Evolutionary conservation across 2,888 invertebrate genomes (phyloP).

Genomic region (Oxyteleia sp.): DNA sequence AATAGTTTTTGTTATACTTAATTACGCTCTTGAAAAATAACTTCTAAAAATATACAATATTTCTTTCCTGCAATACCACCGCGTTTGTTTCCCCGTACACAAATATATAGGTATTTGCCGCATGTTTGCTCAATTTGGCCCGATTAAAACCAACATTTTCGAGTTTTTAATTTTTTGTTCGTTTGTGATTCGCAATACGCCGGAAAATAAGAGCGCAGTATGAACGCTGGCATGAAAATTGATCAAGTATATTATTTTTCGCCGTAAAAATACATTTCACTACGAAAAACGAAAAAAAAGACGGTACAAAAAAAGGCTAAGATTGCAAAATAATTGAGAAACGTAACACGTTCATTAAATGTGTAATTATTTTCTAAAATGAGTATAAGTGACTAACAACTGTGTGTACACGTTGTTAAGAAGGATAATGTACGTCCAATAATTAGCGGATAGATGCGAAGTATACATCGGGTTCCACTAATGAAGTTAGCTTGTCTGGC

Average conservation of each 20-base stretch:
- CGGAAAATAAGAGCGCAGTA: constrained; percentile 1
- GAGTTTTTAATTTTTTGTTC: constrained; percentile 40
- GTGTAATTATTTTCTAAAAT: constrained; percentile 33
- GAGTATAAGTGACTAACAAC: constrained; percentile 15
- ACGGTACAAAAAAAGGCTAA: not conserved
- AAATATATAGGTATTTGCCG: constrained; percentile 30
- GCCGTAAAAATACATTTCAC: constrained; percentile 25
- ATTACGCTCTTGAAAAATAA: constrained; percentile 15
- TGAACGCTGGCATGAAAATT: constrained; percentile 15
- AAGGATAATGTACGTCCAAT: constrained; percentile 41
- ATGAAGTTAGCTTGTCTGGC: constrained; percentile 65
- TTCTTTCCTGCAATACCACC: constrained; percentile 1
- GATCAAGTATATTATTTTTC: constrained; percentile 44
- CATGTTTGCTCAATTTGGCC: constrained; percentile 39
- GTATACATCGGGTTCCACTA: constrained; percentile 35
- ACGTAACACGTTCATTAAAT: constrained; percentile 12
- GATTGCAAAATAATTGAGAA: constrained; percentile 16
- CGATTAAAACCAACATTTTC: constrained; percentile 57
- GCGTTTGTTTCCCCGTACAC: constrained; percentile 11
- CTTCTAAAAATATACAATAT: constrained; percentile 27
- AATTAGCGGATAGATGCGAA: constrained; percentile 61
- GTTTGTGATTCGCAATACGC: not conserved
- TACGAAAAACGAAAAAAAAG: not conserved
- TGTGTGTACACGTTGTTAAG: constrained; percentile 18
- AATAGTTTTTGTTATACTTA: constrained; percentile 23